phyloP scores from a whole-genome alignment of 2,113 vertebrate species.

The Calyptomena viridis region DNA sequence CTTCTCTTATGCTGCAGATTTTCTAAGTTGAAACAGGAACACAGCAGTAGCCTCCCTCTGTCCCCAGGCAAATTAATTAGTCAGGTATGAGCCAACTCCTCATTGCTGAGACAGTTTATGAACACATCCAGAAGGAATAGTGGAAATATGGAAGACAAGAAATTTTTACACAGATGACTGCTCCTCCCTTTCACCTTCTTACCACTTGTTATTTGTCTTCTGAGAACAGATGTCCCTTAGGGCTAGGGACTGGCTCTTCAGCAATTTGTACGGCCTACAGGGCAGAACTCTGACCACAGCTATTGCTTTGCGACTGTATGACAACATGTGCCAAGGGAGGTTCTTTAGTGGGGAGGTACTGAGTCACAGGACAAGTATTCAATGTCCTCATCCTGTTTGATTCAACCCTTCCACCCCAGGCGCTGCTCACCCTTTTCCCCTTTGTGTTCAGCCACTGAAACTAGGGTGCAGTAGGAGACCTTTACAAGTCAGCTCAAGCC shows the following conservation, averaged over 20 bases:
- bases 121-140: not conserved
- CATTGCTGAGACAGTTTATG: not conserved
- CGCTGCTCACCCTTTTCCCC: not conserved
- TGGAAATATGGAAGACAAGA: not conserved
- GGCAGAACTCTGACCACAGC: not conserved
- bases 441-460: not conserved
- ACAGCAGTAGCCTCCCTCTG: not conserved
- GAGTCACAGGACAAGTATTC: conserved; percentile 3
- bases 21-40: not conserved
- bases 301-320: not conserved
- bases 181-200: conserved; percentile 23
- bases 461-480: not conserved
- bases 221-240: not conserved
- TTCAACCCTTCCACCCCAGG: not conserved
- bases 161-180: not conserved
- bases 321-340: not conserved
- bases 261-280: not conserved
- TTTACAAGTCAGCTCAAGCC: not conserved
- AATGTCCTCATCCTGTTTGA: not conserved
- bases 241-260: not conserved
- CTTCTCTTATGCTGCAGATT: not conserved
- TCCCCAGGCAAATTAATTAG: not conserved
- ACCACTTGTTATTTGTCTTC: not conserved
- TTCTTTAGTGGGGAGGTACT: not conserved
- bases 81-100: not conserved